A percentile compares a stretch with the other conserved stretches of the same genome.
These are phyloP conservation scores for Punctoribates punctum DNA, from an alignment of 2,888 invertebrate genomes.

Conservation along the genomic window DNA sequence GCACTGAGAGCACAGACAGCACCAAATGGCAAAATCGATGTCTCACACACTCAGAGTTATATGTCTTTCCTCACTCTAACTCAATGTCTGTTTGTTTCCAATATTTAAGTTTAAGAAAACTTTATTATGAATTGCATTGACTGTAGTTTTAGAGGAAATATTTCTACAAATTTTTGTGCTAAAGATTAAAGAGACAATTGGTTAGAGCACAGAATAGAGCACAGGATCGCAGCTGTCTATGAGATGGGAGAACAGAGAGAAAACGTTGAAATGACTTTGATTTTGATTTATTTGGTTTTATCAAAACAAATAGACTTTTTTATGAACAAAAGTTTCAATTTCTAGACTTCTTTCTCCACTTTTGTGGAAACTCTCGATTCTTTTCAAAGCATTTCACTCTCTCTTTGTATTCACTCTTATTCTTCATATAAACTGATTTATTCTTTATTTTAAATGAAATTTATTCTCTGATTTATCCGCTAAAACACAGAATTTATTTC, in stretches of 20 bases:
- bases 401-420: neutral
- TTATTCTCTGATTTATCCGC: neutral
- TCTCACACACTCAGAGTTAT: neutral
- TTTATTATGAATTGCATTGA: constrained; percentile 21
- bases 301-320: constrained; percentile 32
- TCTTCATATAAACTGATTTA: neutral
- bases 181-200: constrained; percentile 32
- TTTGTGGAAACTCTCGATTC: neutral
- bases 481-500: constrained; percentile 4
- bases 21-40: constrained; percentile 31
- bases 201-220: neutral
- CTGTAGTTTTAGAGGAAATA: constrained; percentile 6
- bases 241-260: neutral
- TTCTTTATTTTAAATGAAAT: constrained; percentile 2
- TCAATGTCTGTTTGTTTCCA: neutral
- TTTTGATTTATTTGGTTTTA: constrained; percentile 33
- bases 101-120: constrained; percentile 24
- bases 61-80: neutral
- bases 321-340: constrained; percentile 30
- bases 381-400: neutral
- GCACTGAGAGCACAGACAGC: neutral
- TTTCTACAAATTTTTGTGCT: constrained; percentile 12
- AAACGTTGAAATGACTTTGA: constrained; percentile 28
- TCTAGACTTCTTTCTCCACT: constrained; percentile 1
- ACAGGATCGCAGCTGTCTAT: constrained; percentile 14